Evolutionary conservation across 2,888 invertebrate species (phyloP).

Genomic region (Poecilobothrus nobilitatus): DNA sequence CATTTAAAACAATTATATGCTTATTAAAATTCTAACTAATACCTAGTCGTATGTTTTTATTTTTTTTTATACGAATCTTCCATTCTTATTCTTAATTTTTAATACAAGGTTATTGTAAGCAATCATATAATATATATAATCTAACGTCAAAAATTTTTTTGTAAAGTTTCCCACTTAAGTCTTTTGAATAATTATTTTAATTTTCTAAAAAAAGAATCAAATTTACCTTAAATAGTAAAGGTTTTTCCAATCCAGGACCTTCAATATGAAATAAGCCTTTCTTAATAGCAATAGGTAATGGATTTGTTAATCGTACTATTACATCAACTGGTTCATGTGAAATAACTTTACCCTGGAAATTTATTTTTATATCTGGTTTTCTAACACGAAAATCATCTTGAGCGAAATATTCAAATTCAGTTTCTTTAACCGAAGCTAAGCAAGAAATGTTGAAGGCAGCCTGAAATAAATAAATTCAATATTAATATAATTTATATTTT

Average conservation of each 20-base stretch:
- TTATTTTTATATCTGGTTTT: slow-evolving; percentile 80
- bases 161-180: too few species aligned
- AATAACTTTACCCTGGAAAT: slow-evolving; percentile 48
- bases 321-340: slow-evolving; percentile 50
- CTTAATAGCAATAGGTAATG: slow-evolving; percentile 67
- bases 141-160: too few species aligned
- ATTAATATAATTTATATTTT: not conserved
- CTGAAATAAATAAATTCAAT: slow-evolving; percentile 24
- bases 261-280: slow-evolving; percentile 73
- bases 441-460: slow-evolving; percentile 78
- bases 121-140: too few species aligned
- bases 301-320: slow-evolving; percentile 66
- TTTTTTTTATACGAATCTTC: too few species aligned
- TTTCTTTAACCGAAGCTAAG: slow-evolving; percentile 68
- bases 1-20: too few species aligned
- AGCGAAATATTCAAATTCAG: slow-evolving; percentile 77
- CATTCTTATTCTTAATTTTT: too few species aligned
- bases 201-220: too few species aligned
- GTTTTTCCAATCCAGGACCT: slow-evolving; percentile 69
- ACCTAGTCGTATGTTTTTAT: too few species aligned
- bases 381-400: slow-evolving; percentile 83
- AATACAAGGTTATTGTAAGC: too few species aligned
- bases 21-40: too few species aligned
- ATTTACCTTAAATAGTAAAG: slow-evolving; percentile 59
- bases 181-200: too few species aligned